These are phyloP conservation scores for Operophtera brumata DNA, from an alignment of 2,888 invertebrate species.

Conservation along the genomic window DNA sequence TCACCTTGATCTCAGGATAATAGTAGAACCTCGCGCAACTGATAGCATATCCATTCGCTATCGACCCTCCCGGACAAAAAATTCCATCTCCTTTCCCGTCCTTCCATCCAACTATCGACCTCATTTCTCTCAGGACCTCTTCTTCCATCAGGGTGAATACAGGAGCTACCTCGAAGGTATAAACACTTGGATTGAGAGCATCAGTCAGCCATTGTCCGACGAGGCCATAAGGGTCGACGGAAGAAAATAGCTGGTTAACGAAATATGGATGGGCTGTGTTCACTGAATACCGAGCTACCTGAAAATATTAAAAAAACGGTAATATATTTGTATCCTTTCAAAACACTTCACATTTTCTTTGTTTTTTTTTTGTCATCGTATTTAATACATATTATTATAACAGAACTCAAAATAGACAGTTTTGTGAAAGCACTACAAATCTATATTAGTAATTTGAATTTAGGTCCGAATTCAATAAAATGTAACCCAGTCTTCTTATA, in stretches of 20 bases:
- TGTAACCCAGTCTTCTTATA: no score
- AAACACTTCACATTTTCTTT: no score
- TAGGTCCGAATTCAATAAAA: no score
- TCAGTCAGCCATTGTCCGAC: slow-evolving; percentile 93
- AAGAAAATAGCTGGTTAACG: slow-evolving; percentile 92
- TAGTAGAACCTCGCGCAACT: slow-evolving; percentile 88
- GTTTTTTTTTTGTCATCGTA: no score
- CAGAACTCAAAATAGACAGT: no score
- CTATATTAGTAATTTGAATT: no score
- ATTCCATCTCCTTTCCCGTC: slow-evolving; percentile 90
- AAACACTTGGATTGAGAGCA: slow-evolving; percentile 92
- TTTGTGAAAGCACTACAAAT: no score
- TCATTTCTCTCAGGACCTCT: slow-evolving; percentile 88
- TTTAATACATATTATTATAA: no score
- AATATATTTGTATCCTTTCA: no score
- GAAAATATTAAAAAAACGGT: slow-evolving; percentile 19
- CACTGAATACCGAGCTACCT: slow-evolving; percentile 87
- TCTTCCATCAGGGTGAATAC: slow-evolving; percentile 94
- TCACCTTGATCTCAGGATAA: slow-evolving; percentile 88
- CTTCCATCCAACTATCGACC: slow-evolving; percentile 87
- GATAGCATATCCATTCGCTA: slow-evolving; percentile 95
- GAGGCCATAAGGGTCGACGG: slow-evolving; percentile 91
- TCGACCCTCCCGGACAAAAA: slow-evolving; percentile 94
- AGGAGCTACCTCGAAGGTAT: slow-evolving; percentile 94
- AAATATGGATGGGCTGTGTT: slow-evolving; percentile 95